Conservation (phyloP, 2,113 vertebrate species). For the Atractosteus spatula region DNA sequence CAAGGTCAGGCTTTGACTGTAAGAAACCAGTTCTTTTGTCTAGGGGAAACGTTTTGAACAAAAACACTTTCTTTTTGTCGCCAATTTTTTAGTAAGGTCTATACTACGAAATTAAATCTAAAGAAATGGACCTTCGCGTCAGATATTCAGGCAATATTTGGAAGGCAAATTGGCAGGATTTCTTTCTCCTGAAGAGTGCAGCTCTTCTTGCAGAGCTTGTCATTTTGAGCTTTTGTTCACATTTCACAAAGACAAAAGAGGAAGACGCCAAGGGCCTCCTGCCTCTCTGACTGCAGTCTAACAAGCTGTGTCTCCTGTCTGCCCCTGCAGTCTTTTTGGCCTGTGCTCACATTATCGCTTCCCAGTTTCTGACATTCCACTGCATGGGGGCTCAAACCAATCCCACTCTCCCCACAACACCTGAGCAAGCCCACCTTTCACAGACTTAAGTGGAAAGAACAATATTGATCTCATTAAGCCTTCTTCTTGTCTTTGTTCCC, state of each 20-base stretch:
- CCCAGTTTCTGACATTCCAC: neutral
- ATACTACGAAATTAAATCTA: too few relatives aligned
- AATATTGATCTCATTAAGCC: neutral
- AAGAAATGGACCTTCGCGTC: too few relatives aligned
- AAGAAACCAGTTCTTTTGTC: too few relatives aligned
- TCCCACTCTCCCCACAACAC: neutral
- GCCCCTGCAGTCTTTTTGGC: neutral
- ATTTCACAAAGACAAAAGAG: too few relatives aligned
- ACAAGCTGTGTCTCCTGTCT: neutral
- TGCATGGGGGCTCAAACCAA: neutral
- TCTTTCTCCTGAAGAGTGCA: neutral
- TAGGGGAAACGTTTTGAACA: too few relatives aligned
- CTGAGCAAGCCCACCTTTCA: slow-evolving; percentile 5
- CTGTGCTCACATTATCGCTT: neutral
- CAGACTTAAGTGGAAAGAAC: slow-evolving; percentile 2
- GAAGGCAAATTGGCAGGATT: too few relatives aligned
- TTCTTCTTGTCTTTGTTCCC: neutral
- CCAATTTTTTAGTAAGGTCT: too few relatives aligned
- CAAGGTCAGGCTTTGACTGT: too few relatives aligned
- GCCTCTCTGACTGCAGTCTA: neutral
- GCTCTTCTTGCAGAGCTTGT: neutral
- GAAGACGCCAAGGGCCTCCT: neutral
- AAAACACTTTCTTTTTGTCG: too few relatives aligned
- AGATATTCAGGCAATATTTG: too few relatives aligned
- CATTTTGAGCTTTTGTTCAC: neutral